Evolutionary conservation across 37 sponge, comb jelly and placozoan genomes (phyloP).

Genomic region (Ephydatia muelleri): DNA sequence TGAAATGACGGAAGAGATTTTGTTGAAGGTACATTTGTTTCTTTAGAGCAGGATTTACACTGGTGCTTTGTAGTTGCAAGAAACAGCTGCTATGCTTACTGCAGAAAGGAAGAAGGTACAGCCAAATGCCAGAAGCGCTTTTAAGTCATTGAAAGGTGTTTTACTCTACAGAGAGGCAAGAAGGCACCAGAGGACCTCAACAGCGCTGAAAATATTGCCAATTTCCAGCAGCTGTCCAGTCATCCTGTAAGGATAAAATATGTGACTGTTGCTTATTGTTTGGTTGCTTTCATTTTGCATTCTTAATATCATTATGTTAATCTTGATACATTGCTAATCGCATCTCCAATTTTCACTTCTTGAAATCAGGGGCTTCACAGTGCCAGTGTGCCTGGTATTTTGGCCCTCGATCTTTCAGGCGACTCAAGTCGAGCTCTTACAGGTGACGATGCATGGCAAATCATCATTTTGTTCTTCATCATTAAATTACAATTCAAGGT

Average conservation of each 20-base stretch:
- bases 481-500: slow-evolving; percentile 19
- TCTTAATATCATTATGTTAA: neutral
- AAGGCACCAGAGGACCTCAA: slow-evolving; percentile 92
- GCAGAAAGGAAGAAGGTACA: slow-evolving; percentile 94
- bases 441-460: slow-evolving; percentile 36
- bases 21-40: slow-evolving; percentile 46
- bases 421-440: slow-evolving; percentile 82
- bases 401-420: slow-evolving; percentile 86
- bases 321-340: neutral
- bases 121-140: neutral
- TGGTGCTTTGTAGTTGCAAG: slow-evolving; percentile 75
- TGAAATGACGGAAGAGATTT: slow-evolving; percentile 82
- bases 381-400: slow-evolving; percentile 96
- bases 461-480: neutral
- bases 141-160: neutral
- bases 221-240: slow-evolving; percentile 77
- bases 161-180: slow-evolving; percentile 81
- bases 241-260: slow-evolving; percentile 77
- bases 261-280: neutral
- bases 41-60: neutral
- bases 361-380: slow-evolving; percentile 82
- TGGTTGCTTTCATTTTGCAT: neutral
- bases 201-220: slow-evolving; percentile 69
- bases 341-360: neutral
- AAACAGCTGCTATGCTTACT: slow-evolving; percentile 88